Evolutionary conservation across 2,797 vertebrate genomes (phyloP), one percentile per base, ranked within the genome.

Genomic region (Pseudotriccus pelzelni): DNA sequence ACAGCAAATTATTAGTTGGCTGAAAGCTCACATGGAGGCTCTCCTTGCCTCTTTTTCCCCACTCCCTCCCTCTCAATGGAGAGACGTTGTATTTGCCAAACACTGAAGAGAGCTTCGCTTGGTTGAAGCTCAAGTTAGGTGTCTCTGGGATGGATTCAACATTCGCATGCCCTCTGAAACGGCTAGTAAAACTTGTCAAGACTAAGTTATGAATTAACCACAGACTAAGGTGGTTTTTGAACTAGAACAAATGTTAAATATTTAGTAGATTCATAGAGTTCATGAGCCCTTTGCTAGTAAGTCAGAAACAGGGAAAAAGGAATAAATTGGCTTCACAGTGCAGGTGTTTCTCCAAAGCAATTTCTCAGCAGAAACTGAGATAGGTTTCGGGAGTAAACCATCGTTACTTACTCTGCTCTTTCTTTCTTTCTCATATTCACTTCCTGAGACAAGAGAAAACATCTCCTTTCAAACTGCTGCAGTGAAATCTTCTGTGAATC

Each of bases 41-140:
- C 9, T 74, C 41, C 20, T 30, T 53, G 19, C 9, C 25, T 43
- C 23, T 72, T 19, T 0, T 0, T 67, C 10, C 4, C 14, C 12
- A 32, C 22, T 81, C 11, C 14, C 9, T 74, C 23, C 41, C 60
- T 43, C 30, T 25, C 28, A 44, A 10, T 9, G n/a, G 52, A 69
- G n/a, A 90, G 32, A 86, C 28, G 44, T 41, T 22, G 14, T 41
- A 37, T 74, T 59, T 83, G 37, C 70, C 36, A 79, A 79, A 69
- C 17, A 72, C 1, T 37, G 30, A 79, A 36, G 23, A 17, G 56
- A 74, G 14, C 8, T 77, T 74, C 34, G 9, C 39, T 47, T 72
- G 30, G 5, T 72, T 87, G 34, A 59, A 74, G 46, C 20, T 70
- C 14, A 84, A 24, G 43, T 83, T 85, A 34, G 18, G 13, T 28